These are phyloP conservation scores for Nautilus pompilius DNA, from an alignment of 1,140 invertebrate genomes.

Conservation along the genomic window DNA sequence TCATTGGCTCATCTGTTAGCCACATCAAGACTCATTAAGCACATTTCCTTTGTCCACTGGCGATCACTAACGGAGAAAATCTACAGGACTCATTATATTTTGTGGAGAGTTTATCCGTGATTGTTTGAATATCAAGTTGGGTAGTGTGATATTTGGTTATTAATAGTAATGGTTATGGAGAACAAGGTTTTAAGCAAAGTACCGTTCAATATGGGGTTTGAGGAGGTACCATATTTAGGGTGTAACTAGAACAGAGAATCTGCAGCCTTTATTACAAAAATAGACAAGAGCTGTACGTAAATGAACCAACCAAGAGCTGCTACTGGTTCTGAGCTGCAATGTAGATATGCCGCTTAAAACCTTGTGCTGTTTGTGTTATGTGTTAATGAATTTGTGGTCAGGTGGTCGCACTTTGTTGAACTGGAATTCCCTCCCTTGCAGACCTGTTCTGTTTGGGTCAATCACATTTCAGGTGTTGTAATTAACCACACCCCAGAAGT, in stretches of 20 bases:
- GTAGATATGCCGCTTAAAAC: constrained; percentile 5
- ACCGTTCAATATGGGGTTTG: background rate
- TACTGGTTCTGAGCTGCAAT: constrained; percentile 5
- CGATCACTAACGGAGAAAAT: constrained; percentile 1
- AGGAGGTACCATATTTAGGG: no score
- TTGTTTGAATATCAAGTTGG: constrained; percentile 6
- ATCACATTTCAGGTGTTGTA: no score
- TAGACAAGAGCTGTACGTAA: no score
- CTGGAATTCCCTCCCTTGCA: constrained; percentile 5
- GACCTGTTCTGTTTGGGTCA: constrained; percentile 1
- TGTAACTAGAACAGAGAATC: no score
- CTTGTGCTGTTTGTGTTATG: constrained; percentile 3
- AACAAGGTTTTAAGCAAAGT: constrained; percentile 2
- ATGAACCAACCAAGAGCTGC: no score
- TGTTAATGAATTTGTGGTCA: constrained; percentile 7
- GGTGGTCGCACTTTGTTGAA: constrained; percentile 6
- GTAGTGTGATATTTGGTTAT: constrained; percentile 6
- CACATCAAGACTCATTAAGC: background rate
- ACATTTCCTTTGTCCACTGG: constrained; percentile 4
- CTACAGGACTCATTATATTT: constrained; percentile 5
- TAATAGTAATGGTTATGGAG: background rate
- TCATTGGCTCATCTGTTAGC: background rate
- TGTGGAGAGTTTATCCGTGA: constrained; percentile 4
- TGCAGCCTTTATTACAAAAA: no score
- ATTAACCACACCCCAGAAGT: no score